Evolutionary conservation across 1,140 invertebrate species (phyloP).

Genomic region (Trichonephila inaurata): DNA sequence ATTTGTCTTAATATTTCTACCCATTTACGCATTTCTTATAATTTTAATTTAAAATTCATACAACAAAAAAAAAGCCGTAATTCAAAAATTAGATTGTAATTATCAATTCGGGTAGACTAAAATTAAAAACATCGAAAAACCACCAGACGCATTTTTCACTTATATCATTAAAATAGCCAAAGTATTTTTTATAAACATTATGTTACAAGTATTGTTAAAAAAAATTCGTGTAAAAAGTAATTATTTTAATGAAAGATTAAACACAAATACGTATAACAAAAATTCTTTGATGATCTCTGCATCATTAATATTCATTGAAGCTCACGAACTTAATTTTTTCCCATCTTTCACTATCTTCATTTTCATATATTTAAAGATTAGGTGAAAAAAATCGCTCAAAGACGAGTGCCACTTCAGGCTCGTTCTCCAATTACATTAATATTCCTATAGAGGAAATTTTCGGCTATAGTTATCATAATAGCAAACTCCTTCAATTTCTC

Average conservation of each 20-base stretch:
- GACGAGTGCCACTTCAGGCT: background rate
- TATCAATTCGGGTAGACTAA: background rate
- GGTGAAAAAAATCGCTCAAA: background rate
- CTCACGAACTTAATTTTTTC: background rate
- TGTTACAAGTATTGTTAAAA: background rate
- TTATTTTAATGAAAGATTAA: constrained; percentile 18
- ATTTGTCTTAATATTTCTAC: no score
- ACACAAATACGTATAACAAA: background rate
- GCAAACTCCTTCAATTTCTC: background rate
- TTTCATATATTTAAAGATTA: background rate
- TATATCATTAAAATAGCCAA: background rate
- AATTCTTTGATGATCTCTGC: background rate
- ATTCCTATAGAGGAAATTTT: constrained; percentile 52
- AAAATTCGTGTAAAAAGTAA: background rate
- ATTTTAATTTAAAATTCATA: no score
- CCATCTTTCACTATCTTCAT: background rate
- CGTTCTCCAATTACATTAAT: constrained; percentile 47
- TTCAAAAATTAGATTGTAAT: background rate
- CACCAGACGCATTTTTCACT: background rate
- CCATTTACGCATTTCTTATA: no score
- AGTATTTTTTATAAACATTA: background rate
- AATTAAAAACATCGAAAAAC: background rate
- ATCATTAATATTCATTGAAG: constrained; percentile 59
- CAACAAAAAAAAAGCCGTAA: background rate
- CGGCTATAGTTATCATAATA: background rate